phyloP scores from a whole-genome alignment of 2,113 vertebrate genomes.

The Rhombomys opimus region DNA sequence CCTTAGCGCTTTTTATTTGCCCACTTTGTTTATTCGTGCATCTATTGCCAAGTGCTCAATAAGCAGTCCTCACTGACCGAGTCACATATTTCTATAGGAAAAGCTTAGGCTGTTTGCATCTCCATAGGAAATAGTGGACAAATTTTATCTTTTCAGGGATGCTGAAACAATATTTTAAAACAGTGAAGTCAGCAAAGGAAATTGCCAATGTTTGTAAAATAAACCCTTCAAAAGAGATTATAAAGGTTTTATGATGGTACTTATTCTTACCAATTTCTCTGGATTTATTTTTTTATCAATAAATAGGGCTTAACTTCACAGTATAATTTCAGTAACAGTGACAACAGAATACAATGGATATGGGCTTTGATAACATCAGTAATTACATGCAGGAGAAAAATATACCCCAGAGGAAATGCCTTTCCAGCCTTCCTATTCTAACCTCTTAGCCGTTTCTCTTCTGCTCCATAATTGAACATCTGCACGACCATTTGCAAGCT shows the following conservation, averaged over 20 bases:
- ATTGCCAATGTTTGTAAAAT: not conserved
- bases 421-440: not conserved
- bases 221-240: not conserved
- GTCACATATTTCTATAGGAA: not conserved
- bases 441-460: not conserved
- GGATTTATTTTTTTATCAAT: slow-evolving; percentile 57
- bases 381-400: slow-evolving; percentile 12
- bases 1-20: not conserved
- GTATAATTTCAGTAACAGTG: slow-evolving; percentile 40
- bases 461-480: not conserved
- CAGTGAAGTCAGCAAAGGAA: not conserved
- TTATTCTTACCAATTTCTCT: slow-evolving; percentile 44
- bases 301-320: slow-evolving; percentile 16
- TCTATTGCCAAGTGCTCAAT: slow-evolving; percentile 4
- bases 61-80: not conserved
- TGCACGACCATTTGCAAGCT: not conserved
- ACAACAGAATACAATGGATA: slow-evolving; percentile 25
- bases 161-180: slow-evolving; percentile 30
- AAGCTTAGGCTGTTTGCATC: not conserved
- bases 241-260: slow-evolving; percentile 11
- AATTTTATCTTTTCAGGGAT: slow-evolving; percentile 15
- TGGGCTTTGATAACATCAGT: slow-evolving; percentile 17
- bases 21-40: slow-evolving; percentile 26
- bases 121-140: not conserved
- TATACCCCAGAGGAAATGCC: not conserved